A percentile compares a stretch with the other conserved stretches of the same genome.
These are phyloP conservation scores for Caenorhabditis wallacei DNA, from an alignment of 2,888 invertebrate genomes.

Conservation along the genomic window DNA sequence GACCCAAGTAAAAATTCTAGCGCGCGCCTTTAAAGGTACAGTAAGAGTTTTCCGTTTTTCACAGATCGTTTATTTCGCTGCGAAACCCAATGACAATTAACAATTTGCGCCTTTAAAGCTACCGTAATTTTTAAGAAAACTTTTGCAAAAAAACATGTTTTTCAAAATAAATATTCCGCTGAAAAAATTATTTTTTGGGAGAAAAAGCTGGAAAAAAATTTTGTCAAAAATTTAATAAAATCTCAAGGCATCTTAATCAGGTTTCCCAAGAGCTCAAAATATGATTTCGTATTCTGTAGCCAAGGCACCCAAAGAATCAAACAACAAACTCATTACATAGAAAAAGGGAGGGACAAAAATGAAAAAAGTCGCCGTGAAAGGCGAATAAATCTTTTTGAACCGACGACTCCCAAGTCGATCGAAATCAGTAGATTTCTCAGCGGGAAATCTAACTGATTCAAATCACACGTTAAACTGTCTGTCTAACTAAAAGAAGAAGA, in stretches of 20 bases:
- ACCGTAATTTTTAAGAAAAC: too few relatives aligned
- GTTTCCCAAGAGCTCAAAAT: constrained; percentile 1
- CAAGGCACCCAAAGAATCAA: constrained; percentile 10
- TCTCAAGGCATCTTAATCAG: not conserved
- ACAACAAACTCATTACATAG: constrained; percentile 3
- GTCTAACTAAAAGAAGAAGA: too few relatives aligned
- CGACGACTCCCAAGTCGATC: constrained; percentile 5
- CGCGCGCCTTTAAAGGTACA: not conserved
- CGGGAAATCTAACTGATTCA: constrained; percentile 7
- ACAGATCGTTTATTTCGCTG: too few relatives aligned
- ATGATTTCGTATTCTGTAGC: constrained; percentile 26
- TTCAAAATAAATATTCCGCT: too few relatives aligned
- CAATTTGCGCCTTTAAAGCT: too few relatives aligned
- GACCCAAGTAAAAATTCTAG: not conserved
- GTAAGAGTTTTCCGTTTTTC: too few relatives aligned
- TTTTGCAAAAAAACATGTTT: too few relatives aligned
- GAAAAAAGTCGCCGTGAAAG: constrained; percentile 22
- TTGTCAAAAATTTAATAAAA: not conserved
- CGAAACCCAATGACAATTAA: too few relatives aligned
- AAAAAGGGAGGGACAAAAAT: not conserved
- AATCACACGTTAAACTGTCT: not conserved
- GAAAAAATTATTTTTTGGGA: too few relatives aligned
- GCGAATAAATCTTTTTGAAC: constrained; percentile 14
- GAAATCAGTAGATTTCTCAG: constrained; percentile 13
- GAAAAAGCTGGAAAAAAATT: not conserved